A percentile compares a stretch with the other conserved stretches of the same genome.
phyloP scores from a whole-genome alignment of 2,888 invertebrate genomes.

The Idaea dimidiata region DNA sequence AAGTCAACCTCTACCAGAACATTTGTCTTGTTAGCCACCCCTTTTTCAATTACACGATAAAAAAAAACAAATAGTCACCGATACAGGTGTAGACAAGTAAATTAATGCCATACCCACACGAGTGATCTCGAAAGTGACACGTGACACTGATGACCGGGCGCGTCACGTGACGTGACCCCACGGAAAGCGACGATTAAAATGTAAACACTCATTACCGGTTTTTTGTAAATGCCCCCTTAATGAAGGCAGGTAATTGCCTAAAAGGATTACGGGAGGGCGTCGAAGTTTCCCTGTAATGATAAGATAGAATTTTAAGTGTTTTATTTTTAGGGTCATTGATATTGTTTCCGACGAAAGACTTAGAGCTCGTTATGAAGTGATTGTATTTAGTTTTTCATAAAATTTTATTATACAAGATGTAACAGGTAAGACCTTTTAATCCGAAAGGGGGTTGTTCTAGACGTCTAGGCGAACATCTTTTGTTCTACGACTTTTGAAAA shows the following conservation, averaged over 20 bases:
- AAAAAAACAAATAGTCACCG: neutral
- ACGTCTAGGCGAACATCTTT: too few relatives aligned
- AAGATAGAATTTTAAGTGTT: neutral
- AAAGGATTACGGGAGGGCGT: neutral
- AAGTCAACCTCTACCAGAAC: too few relatives aligned
- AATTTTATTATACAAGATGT: too few relatives aligned
- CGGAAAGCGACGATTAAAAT: conserved; percentile 4
- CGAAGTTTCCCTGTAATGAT: conserved; percentile 1
- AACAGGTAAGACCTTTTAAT: too few relatives aligned
- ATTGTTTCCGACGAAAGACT: neutral
- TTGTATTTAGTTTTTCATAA: too few relatives aligned
- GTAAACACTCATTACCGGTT: conserved; percentile 5
- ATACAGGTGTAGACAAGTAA: neutral
- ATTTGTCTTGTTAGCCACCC: too few relatives aligned
- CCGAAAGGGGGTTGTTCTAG: too few relatives aligned
- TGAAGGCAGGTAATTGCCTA: conserved; percentile 1
- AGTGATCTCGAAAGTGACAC: neutral
- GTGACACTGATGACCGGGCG: neutral
- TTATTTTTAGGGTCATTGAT: neutral
- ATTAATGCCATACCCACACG: neutral
- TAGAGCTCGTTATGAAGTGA: neutral
- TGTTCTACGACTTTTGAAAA: too few relatives aligned
- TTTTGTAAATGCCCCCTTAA: conserved; percentile 2
- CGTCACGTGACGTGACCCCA: neutral
- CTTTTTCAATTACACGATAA: neutral